These are phyloP conservation scores for Zaprionus kolodkinae DNA, from an alignment of 1,140 invertebrate genomes.

Conservation along the genomic window DNA sequence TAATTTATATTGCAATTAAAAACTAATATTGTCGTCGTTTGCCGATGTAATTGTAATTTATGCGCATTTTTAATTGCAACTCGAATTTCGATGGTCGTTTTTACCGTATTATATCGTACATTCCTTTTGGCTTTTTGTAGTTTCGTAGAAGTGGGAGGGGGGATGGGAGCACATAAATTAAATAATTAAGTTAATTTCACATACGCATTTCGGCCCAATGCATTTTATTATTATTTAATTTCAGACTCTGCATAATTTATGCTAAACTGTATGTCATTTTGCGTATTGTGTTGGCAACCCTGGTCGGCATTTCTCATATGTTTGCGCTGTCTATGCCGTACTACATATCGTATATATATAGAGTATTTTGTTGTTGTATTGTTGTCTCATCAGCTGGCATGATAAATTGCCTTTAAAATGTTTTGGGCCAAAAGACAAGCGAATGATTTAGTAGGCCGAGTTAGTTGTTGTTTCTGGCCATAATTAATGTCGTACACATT, in stretches of 20 bases:
- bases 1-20: conserved; percentile 82
- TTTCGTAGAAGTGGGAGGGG: conserved; percentile 7
- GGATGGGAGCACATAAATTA: conserved; percentile 63
- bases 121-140: conserved; percentile 32
- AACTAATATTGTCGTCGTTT: conserved; percentile 73
- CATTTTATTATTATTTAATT: conserved; percentile 77
- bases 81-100: conserved; percentile 11
- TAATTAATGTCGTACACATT: conserved; percentile 74
- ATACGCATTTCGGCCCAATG: conserved; percentile 31
- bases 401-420: conserved; percentile 78
- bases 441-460: conserved; percentile 64
- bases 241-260: conserved; percentile 67
- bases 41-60: conserved; percentile 67
- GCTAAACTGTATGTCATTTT: conserved; percentile 56
- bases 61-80: conserved; percentile 76
- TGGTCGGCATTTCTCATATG: conserved; percentile 43
- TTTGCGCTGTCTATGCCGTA: background rate
- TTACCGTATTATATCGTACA: conserved; percentile 10
- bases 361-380: background rate
- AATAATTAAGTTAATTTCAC: conserved; percentile 77
- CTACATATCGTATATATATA: background rate
- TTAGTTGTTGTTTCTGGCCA: conserved; percentile 44
- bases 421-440: conserved; percentile 43
- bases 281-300: conserved; percentile 31
- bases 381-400: conserved; percentile 59